These are phyloP conservation scores for Danio kyathit DNA, from an alignment of 2,797 vertebrate genomes.

Conservation along the genomic window DNA sequence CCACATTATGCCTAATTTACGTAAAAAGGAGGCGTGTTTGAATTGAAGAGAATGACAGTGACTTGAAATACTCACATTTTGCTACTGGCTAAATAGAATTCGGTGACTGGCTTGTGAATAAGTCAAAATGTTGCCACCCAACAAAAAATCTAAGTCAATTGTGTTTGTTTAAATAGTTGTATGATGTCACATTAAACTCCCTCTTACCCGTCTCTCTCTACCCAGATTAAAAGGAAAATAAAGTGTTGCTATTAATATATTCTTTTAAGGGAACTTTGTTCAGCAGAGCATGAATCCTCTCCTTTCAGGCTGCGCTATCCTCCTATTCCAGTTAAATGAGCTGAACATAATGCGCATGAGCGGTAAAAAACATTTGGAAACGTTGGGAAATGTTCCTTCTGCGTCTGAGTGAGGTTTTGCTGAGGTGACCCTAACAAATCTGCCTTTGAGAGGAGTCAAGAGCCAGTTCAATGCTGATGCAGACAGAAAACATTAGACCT, in stretches of 20 bases:
- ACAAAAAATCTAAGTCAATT: background rate
- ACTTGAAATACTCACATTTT: background rate
- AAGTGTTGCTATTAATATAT: slow-evolving; percentile 73
- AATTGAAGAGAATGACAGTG: background rate
- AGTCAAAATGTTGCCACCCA: background rate
- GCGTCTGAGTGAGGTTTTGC: slow-evolving; percentile 68
- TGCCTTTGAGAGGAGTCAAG: slow-evolving; percentile 75
- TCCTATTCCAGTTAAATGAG: slow-evolving; percentile 79
- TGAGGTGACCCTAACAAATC: slow-evolving; percentile 79
- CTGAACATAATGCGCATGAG: slow-evolving; percentile 73
- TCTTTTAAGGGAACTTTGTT: slow-evolving; percentile 72
- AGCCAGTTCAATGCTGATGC: slow-evolving; percentile 65
- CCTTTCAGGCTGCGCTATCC: slow-evolving; percentile 73
- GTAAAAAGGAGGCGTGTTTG: background rate
- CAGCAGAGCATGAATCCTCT: slow-evolving; percentile 72
- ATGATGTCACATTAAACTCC: slow-evolving; percentile 1
- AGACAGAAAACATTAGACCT: slow-evolving; percentile 65
- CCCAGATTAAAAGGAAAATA: slow-evolving; percentile 27
- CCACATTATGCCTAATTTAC: background rate
- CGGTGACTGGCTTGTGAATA: background rate
- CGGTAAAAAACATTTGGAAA: slow-evolving; percentile 68
- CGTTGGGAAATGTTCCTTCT: slow-evolving; percentile 63
- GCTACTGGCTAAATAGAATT: background rate
- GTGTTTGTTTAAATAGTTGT: background rate
- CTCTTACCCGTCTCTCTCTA: background rate